phyloP scores from a whole-genome alignment of 2,888 invertebrate species.

The Campoletis raptor region DNA sequence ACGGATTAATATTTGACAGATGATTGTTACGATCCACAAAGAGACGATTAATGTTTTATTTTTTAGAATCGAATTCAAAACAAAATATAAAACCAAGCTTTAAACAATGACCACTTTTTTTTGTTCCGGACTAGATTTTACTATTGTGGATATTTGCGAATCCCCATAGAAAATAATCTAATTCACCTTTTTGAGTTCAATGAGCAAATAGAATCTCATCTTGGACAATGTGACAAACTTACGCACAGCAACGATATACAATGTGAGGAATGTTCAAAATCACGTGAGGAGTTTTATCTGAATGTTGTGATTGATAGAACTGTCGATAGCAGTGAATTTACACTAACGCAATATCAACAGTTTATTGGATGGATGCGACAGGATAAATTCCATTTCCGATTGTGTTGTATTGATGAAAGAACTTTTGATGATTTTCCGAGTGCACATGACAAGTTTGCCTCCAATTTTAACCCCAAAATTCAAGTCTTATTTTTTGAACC shows the following conservation, averaged over 20 bases:
- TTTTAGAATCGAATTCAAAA: not conserved
- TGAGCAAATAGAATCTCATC: not conserved
- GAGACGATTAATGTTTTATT: not conserved
- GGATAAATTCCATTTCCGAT: constrained; percentile 34
- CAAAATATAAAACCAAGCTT: not conserved
- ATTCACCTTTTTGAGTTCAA: not conserved
- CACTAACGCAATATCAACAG: constrained; percentile 22
- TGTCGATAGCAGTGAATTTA: constrained; percentile 55
- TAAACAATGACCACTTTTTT: too few species aligned
- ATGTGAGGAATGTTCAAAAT: constrained; percentile 43
- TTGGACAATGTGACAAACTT: not conserved
- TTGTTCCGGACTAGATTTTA: too few species aligned
- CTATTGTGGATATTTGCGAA: too few species aligned
- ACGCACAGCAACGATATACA: constrained; percentile 3
- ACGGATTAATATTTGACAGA: not conserved
- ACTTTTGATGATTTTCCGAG: not conserved
- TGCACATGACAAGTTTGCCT: not conserved
- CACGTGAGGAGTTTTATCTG: constrained; percentile 35
- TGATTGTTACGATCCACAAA: not conserved
- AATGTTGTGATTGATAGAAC: constrained; percentile 56
- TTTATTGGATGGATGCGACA: constrained; percentile 43
- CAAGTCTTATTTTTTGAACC: too few species aligned
- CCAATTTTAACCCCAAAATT: not conserved
- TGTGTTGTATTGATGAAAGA: constrained; percentile 19
- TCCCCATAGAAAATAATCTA: not conserved